These are phyloP conservation scores for Lepidurus arcticus DNA, from an alignment of 1,140 invertebrate genomes.

Conservation along the genomic window DNA sequence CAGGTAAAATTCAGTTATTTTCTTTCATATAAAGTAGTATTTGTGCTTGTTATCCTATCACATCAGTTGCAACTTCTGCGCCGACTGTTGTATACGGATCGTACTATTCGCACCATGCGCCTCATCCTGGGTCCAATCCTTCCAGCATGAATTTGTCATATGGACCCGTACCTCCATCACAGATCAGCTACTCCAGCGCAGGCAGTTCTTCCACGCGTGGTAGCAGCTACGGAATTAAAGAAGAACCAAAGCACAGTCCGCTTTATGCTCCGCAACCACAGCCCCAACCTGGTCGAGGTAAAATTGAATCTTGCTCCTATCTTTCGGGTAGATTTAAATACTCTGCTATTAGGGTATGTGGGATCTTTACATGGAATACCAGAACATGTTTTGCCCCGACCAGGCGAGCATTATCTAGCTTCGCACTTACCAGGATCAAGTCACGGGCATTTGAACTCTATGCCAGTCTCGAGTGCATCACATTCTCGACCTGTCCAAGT, in stretches of 20 bases:
- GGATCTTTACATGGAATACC: conserved; percentile 37
- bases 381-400: conserved; percentile 3
- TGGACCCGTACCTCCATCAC: conserved; percentile 41
- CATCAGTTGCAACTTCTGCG: conserved; percentile 35
- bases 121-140: conserved; percentile 30
- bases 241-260: conserved; percentile 34
- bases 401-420: background rate
- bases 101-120: conserved; percentile 36
- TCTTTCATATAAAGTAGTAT: conserved; percentile 26
- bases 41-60: conserved; percentile 13
- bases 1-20: conserved; percentile 39
- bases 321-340: background rate
- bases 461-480: conserved; percentile 28
- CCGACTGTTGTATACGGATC: conserved; percentile 37
- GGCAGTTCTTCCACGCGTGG: conserved; percentile 27
- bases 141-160: conserved; percentile 42
- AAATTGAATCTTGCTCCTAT: conserved; percentile 26
- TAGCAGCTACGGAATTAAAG: background rate
- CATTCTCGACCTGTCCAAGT: conserved; percentile 31
- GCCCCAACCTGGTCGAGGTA: conserved; percentile 27
- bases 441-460: background rate
- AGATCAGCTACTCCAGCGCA: conserved; percentile 44
- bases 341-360: conserved; percentile 33
- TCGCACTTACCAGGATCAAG: background rate
- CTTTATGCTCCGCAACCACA: conserved; percentile 42